phyloP scores from a whole-genome alignment of 64 coral and sea anemone species.

The Porites australiensis region DNA sequence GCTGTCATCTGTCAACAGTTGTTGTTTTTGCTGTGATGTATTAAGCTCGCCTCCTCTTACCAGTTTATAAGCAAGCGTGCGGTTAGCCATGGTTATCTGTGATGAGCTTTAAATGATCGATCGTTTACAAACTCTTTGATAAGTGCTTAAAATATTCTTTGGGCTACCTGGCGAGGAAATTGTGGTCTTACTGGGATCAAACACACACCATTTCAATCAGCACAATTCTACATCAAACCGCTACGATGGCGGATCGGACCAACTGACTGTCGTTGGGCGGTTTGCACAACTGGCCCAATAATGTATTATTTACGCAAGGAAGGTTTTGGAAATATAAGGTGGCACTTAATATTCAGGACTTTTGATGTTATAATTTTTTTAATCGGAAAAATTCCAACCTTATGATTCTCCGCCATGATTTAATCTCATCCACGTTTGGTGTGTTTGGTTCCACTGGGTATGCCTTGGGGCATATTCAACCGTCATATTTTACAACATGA shows the following conservation, averaged over 20 bases:
- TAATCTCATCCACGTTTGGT: background rate
- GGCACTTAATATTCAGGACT: background rate
- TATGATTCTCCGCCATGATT: background rate
- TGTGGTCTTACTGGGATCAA: too few species aligned
- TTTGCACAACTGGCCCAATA: too few species aligned
- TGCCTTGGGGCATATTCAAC: constrained; percentile 23
- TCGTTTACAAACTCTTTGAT: constrained; percentile 41
- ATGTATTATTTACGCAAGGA: background rate
- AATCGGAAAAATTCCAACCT: background rate
- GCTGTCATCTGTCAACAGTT: constrained; percentile 44
- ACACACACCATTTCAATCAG: background rate
- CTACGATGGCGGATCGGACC: too few species aligned
- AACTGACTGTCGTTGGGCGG: too few species aligned
- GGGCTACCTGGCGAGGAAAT: background rate
- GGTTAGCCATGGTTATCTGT: background rate
- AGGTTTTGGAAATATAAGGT: background rate
- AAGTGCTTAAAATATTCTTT: constrained; percentile 33
- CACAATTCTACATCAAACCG: background rate
- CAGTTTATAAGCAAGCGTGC: background rate
- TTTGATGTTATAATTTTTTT: background rate
- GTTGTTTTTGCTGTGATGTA: constrained; percentile 40
- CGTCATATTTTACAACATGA: constrained; percentile 22
- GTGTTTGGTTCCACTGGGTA: background rate
- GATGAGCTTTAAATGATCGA: constrained; percentile 55
- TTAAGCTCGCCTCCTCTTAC: constrained; percentile 28